Evolutionary conservation across 2,797 vertebrate genomes (phyloP).

Genomic region (Scomberomorus guttatus): DNA sequence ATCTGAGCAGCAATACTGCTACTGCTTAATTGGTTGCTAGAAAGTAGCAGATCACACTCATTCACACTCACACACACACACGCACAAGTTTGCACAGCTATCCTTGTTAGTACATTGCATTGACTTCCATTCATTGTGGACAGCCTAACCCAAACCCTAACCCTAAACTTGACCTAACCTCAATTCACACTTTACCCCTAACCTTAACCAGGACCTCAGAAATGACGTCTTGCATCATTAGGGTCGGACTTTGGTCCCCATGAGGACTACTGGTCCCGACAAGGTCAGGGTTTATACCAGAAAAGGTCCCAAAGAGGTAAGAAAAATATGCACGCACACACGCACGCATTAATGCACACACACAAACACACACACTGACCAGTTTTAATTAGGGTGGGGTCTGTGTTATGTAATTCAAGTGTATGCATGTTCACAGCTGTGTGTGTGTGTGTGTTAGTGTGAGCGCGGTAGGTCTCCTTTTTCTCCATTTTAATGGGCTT

Average conservation of each 20-base stretch:
- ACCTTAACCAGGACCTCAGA: too few relatives aligned
- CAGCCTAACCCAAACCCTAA: too few relatives aligned
- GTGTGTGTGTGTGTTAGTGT: conserved; percentile 18
- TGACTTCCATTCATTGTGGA: too few relatives aligned
- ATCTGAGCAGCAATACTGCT: conserved; percentile 45
- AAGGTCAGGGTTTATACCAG: too few relatives aligned
- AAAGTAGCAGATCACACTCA: conserved; percentile 83
- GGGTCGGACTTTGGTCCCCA: too few relatives aligned
- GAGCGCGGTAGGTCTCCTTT: conserved; percentile 13
- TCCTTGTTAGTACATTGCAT: too few relatives aligned
- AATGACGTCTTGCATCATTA: too few relatives aligned
- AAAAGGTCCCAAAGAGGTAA: too few relatives aligned
- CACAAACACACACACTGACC: conserved; percentile 32
- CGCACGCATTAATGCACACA: conserved; percentile 55
- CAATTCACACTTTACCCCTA: too few relatives aligned
- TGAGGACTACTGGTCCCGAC: too few relatives aligned
- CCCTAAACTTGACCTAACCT: too few relatives aligned
- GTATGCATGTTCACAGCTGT: conserved; percentile 15
- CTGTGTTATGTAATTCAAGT: conserved; percentile 40
- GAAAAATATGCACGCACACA: conserved; percentile 15
- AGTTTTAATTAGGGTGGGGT: conserved; percentile 74
- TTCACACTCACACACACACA: conserved; percentile 60
- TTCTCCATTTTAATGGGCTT: conserved; percentile 60
- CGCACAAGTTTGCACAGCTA: conserved; percentile 9
- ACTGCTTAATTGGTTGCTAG: conserved; percentile 77